These are phyloP conservation scores for Bos indicus DNA, from an alignment of 2,113 vertebrate species.

Conservation along the genomic window DNA sequence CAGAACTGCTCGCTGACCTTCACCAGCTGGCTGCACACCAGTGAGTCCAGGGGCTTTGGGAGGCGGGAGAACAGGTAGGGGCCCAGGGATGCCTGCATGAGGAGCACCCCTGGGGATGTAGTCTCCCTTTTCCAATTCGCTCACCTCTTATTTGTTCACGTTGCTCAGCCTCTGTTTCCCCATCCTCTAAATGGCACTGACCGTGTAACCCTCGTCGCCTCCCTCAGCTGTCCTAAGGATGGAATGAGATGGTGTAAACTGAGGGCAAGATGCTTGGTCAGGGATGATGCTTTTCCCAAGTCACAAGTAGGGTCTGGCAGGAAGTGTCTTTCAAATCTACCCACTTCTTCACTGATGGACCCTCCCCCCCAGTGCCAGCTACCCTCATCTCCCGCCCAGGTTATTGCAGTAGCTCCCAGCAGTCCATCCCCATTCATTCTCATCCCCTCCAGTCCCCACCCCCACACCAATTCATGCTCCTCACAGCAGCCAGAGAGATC, in stretches of 20 bases:
- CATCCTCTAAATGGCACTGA: background rate
- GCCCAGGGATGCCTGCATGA: background rate
- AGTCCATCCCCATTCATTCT: background rate
- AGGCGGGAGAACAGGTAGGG: rapidly evolving
- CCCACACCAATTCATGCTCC: background rate
- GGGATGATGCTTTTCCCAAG: background rate
- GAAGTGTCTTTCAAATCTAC: background rate
- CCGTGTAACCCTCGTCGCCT: rapidly evolving
- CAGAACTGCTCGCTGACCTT: slow-evolving; percentile 98
- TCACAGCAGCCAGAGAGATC: background rate
- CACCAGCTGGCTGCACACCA: slow-evolving; percentile 97
- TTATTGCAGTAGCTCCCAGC: background rate
- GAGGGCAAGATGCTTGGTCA: background rate
- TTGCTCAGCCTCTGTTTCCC: background rate
- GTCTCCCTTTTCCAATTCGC: background rate
- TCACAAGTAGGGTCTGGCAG: background rate
- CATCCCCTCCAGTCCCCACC: background rate
- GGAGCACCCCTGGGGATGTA: too few relatives aligned
- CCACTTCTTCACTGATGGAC: background rate
- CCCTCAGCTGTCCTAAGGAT: background rate
- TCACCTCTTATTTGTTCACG: background rate
- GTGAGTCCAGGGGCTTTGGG: slow-evolving; percentile 79
- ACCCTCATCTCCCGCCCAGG: background rate
- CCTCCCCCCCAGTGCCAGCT: background rate
- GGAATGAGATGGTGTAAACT: background rate